Conservation (phyloP, 2,113 vertebrate species). For the Phyllostomus hastatus region DNA sequence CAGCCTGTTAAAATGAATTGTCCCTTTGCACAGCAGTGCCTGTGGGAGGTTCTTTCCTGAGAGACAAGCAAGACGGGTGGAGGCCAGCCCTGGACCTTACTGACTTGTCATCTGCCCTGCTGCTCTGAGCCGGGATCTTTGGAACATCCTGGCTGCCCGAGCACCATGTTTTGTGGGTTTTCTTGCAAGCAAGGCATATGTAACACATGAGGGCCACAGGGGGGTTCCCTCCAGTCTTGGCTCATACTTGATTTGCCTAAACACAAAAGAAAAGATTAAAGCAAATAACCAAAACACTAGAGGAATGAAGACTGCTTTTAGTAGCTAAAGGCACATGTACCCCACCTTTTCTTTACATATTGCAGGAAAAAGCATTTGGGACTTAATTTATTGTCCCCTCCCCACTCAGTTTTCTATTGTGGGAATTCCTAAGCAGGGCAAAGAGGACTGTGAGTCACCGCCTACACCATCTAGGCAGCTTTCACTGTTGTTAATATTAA, state of each 20-base stretch:
- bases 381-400: not conserved
- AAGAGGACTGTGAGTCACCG: not conserved
- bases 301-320: not conserved
- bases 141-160: not conserved
- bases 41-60: slow-evolving; percentile 52
- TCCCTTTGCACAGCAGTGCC: slow-evolving; percentile 82
- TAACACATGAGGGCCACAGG: not conserved
- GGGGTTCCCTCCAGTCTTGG: not conserved
- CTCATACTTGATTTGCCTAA: not conserved
- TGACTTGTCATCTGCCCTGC: not conserved
- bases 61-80: not conserved
- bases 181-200: not conserved
- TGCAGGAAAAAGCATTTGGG: not conserved
- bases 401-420: not conserved
- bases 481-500: not conserved
- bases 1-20: slow-evolving; percentile 85
- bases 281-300: not conserved
- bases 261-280: not conserved
- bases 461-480: not conserved
- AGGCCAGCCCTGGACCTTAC: not conserved
- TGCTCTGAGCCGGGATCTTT: not conserved
- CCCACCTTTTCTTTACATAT: not conserved
- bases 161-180: not conserved
- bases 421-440: not conserved
- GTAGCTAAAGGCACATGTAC: not conserved